These are phyloP conservation scores for Naja naja DNA, from an alignment of 2,113 vertebrate species.

Conservation along the genomic window DNA sequence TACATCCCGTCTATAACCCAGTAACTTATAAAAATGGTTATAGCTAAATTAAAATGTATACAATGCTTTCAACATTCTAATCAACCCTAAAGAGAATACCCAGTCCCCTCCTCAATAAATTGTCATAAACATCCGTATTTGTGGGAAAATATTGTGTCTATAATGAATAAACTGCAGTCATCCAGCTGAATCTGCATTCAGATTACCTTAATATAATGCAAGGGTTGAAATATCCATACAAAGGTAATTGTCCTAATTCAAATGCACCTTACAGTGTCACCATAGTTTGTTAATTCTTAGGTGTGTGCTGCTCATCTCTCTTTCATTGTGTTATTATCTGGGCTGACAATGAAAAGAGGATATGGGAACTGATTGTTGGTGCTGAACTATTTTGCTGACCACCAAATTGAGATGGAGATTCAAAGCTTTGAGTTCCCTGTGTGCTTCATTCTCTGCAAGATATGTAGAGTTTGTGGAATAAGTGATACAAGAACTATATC, in stretches of 20 bases:
- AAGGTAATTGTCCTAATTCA: not conserved
- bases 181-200: not conserved
- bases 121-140: not conserved
- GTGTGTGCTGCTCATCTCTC: conserved; percentile 7
- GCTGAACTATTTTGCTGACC: not conserved
- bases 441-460: conserved; percentile 52
- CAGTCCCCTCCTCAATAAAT: not conserved
- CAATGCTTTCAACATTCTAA: not conserved
- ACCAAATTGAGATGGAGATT: not conserved
- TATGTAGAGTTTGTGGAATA: conserved; percentile 51
- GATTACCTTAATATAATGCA: not conserved
- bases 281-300: conserved; percentile 6
- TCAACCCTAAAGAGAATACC: not conserved
- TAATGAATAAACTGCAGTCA: not conserved
- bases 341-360: conserved; percentile 44
- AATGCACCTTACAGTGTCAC: not conserved
- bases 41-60: not conserved
- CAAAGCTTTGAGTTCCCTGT: conserved; percentile 44
- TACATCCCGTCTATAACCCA: not conserved
- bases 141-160: too few relatives aligned
- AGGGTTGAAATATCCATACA: not conserved
- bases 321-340: conserved; percentile 23
- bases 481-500: conserved; percentile 61
- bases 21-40: not conserved
- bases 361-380: conserved; percentile 19